Evolutionary conservation across 1,140 invertebrate genomes (phyloP).

Genomic region (Tribolium castaneum): DNA sequence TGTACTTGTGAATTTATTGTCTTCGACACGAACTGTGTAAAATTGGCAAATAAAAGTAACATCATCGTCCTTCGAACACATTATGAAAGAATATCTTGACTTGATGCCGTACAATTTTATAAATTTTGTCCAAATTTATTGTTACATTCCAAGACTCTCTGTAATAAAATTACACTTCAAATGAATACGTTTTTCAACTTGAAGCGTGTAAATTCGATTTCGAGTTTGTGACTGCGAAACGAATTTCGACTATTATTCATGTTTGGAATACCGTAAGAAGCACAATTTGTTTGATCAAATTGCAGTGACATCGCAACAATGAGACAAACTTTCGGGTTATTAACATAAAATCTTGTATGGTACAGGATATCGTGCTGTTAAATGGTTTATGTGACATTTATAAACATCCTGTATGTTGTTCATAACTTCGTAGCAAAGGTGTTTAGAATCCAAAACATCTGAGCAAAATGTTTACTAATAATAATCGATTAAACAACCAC

Average conservation of each 20-base stretch:
- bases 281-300: background rate
- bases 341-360: background rate
- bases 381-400: background rate
- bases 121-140: background rate
- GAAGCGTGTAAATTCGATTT: background rate
- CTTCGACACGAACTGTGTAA: background rate
- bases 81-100: background rate
- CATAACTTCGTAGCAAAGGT: background rate
- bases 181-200: background rate
- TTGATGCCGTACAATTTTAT: background rate
- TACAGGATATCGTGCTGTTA: background rate
- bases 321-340: too few relatives aligned
- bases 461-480: background rate
- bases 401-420: background rate
- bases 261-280: background rate
- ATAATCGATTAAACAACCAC: background rate
- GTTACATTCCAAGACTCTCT: background rate
- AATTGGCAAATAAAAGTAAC: background rate
- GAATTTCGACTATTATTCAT: background rate
- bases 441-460: background rate
- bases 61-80: background rate
- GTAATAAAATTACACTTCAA: background rate
- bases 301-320: too few relatives aligned
- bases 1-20: background rate
- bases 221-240: background rate